These are phyloP conservation scores for Andrena bicolor DNA, from an alignment of 2,888 invertebrate species.

Conservation along the genomic window DNA sequence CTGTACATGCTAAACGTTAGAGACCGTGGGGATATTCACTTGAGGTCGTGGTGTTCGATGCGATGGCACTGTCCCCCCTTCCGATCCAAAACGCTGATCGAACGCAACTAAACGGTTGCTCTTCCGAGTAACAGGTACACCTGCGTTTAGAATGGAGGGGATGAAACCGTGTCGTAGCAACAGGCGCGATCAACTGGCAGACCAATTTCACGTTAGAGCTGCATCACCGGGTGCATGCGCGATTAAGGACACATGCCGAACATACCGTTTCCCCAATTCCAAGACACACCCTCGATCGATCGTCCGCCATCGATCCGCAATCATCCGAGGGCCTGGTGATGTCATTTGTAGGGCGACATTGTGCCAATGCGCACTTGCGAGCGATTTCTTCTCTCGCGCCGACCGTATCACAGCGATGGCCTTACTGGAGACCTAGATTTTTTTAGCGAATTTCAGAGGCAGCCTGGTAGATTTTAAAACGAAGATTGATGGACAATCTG, in stretches of 20 bases:
- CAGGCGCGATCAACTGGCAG: constrained; percentile 57
- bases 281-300: background rate
- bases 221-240: constrained; percentile 36
- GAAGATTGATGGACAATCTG: too few relatives aligned
- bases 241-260: constrained; percentile 36
- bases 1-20: background rate
- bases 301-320: background rate
- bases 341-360: too few relatives aligned
- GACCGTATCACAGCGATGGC: too few relatives aligned
- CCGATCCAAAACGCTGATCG: constrained; percentile 31
- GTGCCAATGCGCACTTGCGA: too few relatives aligned
- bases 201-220: constrained; percentile 44
- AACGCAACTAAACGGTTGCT: constrained; percentile 38
- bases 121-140: constrained; percentile 41
- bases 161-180: constrained; percentile 46
- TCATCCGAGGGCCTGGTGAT: background rate
- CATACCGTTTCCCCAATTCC: background rate
- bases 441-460: too few relatives aligned
- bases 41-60: background rate
- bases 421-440: too few relatives aligned
- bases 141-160: constrained; percentile 20
- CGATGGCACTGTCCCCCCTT: background rate
- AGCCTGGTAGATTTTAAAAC: too few relatives aligned
- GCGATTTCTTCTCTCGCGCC: background rate
- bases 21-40: constrained; percentile 8